These are phyloP conservation scores for Solea senegalensis DNA, from an alignment of 2,113 vertebrate genomes.

Conservation along the genomic window DNA sequence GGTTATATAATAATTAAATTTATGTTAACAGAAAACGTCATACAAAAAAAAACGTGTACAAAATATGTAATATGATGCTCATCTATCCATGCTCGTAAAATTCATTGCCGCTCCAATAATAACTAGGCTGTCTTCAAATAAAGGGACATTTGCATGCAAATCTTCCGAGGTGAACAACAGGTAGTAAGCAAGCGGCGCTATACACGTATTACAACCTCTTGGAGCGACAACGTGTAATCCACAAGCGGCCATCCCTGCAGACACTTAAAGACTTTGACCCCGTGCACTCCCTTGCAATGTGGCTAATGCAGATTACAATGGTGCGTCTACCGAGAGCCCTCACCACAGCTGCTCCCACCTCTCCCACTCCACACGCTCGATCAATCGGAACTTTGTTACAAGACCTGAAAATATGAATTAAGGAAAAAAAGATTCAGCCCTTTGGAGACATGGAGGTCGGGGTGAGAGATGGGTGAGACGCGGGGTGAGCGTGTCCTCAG, in stretches of 20 bases:
- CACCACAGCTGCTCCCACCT: slow-evolving; percentile 77
- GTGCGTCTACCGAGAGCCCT: slow-evolving; percentile 71
- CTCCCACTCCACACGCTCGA: slow-evolving; percentile 45
- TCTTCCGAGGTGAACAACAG: slow-evolving; percentile 57
- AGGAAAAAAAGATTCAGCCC: slow-evolving; percentile 36
- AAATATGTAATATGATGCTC: not conserved
- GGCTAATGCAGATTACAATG: slow-evolving; percentile 84
- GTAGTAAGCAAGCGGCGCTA: slow-evolving; percentile 45
- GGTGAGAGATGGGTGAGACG: slow-evolving; percentile 38
- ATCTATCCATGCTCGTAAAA: not conserved
- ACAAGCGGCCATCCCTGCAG: slow-evolving; percentile 74
- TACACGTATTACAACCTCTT: slow-evolving; percentile 69
- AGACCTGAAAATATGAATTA: slow-evolving; percentile 70
- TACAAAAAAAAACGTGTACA: no score
- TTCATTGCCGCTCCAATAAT: slow-evolving; percentile 12
- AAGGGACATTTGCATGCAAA: slow-evolving; percentile 31
- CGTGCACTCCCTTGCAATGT: slow-evolving; percentile 77
- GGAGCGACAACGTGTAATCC: slow-evolving; percentile 75
- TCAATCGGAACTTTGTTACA: slow-evolving; percentile 69
- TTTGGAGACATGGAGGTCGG: slow-evolving; percentile 29
- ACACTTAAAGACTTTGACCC: slow-evolving; percentile 85
- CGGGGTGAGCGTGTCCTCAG: slow-evolving; percentile 28
- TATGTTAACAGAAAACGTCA: no score
- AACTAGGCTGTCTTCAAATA: slow-evolving; percentile 25
- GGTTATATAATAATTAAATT: not conserved